Evolutionary conservation across 1,140 invertebrate genomes (phyloP).

Genomic region (Scaptomyza graminum): DNA sequence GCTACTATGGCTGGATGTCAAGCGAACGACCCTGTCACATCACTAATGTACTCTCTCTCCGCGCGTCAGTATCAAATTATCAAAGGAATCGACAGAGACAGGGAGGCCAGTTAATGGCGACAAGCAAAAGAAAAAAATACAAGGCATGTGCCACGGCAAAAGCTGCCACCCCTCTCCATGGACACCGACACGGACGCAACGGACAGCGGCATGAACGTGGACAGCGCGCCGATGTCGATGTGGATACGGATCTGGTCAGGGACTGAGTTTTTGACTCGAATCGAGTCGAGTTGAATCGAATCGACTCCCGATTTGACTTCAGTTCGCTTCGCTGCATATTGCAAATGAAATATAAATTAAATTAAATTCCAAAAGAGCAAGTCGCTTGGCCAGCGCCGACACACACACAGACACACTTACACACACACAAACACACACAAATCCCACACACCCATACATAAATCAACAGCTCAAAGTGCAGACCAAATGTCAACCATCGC

Average conservation of each 20-base stretch:
- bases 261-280: not conserved
- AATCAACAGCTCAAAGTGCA: constrained; percentile 62
- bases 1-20: not conserved
- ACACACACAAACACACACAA: no score
- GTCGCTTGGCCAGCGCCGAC: constrained; percentile 33
- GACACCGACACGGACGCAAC: not conserved
- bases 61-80: constrained; percentile 21
- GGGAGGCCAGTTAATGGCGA: constrained; percentile 58
- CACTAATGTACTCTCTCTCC: constrained; percentile 40
- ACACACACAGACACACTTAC: no score
- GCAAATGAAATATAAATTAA: constrained; percentile 77
- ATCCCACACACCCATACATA: constrained; percentile 41
- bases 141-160: constrained; percentile 4
- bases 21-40: constrained; percentile 7
- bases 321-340: constrained; percentile 7
- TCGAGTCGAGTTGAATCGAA: not conserved
- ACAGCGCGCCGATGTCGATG: not conserved
- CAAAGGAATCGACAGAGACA: constrained; percentile 37
- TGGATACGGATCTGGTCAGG: constrained; percentile 15
- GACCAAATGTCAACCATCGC: constrained; percentile 43
- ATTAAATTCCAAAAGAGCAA: constrained; percentile 71
- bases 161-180: constrained; percentile 11
- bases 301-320: constrained; percentile 12
- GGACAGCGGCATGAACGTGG: not conserved
- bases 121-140: constrained; percentile 65